Percentiles rank a stretch among this genome's conserved stretches.
Conservation (phyloP, 2,797 vertebrate species). For the Salmo trutta region DNA sequence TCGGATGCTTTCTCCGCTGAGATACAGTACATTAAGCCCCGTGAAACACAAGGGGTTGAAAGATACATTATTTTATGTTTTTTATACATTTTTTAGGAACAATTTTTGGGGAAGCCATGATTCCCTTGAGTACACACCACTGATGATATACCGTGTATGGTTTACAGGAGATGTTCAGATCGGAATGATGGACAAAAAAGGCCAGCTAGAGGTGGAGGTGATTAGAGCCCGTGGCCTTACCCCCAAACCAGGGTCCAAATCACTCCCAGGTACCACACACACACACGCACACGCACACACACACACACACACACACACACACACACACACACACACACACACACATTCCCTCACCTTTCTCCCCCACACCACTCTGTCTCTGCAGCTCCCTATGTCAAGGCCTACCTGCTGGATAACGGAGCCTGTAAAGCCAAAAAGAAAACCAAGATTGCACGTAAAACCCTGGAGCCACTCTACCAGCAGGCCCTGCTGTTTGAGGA, state of each 20-base stretch:
- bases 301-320: neutral
- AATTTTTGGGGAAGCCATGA: too few relatives aligned
- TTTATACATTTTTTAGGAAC: too few relatives aligned
- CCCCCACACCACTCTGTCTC: constrained; percentile 12
- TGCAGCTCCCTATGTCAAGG: constrained; percentile 96
- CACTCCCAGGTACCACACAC: constrained; percentile 86
- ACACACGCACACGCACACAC: neutral
- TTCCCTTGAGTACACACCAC: too few relatives aligned
- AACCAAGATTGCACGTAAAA: constrained; percentile 99
- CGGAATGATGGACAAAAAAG: constrained; percentile 97
- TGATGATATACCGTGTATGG: constrained; percentile 8
- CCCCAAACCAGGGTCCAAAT: constrained; percentile 97
- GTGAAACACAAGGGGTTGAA: too few relatives aligned
- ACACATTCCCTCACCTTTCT: neutral
- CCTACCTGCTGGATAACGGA: constrained; percentile 96
- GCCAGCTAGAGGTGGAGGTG: constrained; percentile 97
- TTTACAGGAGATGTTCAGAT: constrained; percentile 94
- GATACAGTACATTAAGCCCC: too few relatives aligned
- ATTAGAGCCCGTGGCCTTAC: constrained; percentile 97
- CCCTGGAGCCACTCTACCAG: constrained; percentile 98
- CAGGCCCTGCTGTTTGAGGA: constrained; percentile 96
- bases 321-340: constrained; percentile 63
- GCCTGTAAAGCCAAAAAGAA: constrained; percentile 99
- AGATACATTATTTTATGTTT: too few relatives aligned
- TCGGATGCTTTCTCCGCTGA: too few relatives aligned